Percentiles rank a stretch among this genome's conserved stretches.
Conservation (phyloP, 2,797 vertebrate genomes). For the Agapornis canus region DNA sequence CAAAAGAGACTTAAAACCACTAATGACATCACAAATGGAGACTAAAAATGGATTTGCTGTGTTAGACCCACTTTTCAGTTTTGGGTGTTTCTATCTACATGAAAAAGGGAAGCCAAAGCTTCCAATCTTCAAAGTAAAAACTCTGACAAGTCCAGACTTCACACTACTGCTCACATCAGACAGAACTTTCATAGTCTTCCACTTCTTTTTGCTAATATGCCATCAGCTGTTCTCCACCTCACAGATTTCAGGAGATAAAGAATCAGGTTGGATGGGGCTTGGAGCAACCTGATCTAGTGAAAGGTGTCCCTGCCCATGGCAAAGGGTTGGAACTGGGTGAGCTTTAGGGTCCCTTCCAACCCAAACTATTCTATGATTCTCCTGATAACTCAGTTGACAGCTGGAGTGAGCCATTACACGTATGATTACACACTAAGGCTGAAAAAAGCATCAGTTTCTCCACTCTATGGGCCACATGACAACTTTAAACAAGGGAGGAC, state of each 20-base stretch:
- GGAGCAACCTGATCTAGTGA: background rate
- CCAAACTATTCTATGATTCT: background rate
- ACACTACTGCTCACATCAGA: background rate
- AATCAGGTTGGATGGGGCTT: background rate
- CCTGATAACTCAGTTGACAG: background rate
- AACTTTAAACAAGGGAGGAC: background rate
- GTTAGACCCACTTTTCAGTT: background rate
- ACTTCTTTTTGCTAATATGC: background rate
- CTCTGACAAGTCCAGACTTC: background rate
- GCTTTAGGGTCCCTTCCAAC: background rate
- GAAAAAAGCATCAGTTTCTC: background rate
- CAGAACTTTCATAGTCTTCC: background rate
- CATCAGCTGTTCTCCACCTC: background rate
- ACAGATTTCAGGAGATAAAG: background rate
- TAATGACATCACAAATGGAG: background rate
- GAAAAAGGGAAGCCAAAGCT: background rate
- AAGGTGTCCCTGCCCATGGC: background rate
- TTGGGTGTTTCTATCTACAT: background rate
- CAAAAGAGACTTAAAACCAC: background rate
- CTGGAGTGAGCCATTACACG: background rate
- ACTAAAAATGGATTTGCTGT: background rate
- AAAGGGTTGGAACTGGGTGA: background rate
- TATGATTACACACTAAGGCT: background rate
- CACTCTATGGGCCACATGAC: background rate
- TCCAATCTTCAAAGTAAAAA: background rate